Conservation (phyloP, 2,113 vertebrate species). For the Pseudopodoces humilis region DNA sequence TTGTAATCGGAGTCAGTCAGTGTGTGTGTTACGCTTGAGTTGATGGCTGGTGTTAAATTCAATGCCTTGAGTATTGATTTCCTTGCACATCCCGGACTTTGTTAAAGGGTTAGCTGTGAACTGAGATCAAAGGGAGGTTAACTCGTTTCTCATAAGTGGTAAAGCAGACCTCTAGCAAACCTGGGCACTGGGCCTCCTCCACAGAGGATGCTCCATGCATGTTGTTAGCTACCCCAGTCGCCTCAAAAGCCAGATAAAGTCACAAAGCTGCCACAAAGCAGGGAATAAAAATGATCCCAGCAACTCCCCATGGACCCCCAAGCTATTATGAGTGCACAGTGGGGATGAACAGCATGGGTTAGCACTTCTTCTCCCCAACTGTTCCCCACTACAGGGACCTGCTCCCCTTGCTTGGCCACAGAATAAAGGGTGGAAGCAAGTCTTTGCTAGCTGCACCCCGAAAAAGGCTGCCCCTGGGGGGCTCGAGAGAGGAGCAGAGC, state of each 20-base stretch:
- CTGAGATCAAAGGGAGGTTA: slow-evolving; percentile 75
- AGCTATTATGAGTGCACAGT: not conserved
- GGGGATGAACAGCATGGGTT: accelerated
- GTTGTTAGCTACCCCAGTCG: not conserved
- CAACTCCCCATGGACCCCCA: not conserved
- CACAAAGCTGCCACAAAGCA: slow-evolving; percentile 10
- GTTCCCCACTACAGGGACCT: not conserved
- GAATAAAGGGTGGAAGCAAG: not conserved
- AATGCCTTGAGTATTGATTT: slow-evolving; percentile 74
- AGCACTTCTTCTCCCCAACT: not conserved
- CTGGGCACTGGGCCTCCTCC: slow-evolving; percentile 5
- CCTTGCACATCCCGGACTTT: slow-evolving; percentile 69
- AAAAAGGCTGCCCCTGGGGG: not conserved
- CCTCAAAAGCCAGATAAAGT: slow-evolving; percentile 12
- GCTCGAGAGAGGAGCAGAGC: accelerated
- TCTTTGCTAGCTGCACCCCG: not conserved
- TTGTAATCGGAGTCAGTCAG: slow-evolving; percentile 56
- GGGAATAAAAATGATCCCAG: slow-evolving; percentile 1
- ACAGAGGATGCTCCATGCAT: slow-evolving; percentile 32
- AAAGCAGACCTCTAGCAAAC: slow-evolving; percentile 67
- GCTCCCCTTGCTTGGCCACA: accelerated
- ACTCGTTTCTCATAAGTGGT: slow-evolving; percentile 65
- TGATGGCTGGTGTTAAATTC: slow-evolving; percentile 72
- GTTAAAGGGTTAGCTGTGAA: slow-evolving; percentile 71
- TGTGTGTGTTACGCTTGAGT: slow-evolving; percentile 70